Base-by-base conservation (phyloP, 2,113 vertebrate genomes). In the Plecturocebus donacophilus region DNA sequence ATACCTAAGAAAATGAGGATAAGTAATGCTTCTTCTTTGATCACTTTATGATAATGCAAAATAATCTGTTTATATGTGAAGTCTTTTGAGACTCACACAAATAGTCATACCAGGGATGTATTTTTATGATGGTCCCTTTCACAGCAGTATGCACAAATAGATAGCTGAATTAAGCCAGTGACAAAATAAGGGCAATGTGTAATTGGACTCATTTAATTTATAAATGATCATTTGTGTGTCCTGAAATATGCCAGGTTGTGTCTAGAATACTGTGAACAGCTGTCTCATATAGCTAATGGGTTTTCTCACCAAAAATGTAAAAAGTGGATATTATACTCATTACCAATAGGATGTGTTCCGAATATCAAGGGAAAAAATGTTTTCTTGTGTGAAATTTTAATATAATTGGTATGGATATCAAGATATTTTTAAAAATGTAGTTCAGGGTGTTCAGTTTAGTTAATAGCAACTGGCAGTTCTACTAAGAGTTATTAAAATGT, bases 171-270 rank as follows among this genome's bases (percentile, higher is more conserved):
- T 88, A 83, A 89, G 23, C 77, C 58, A 94, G 30, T 75, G 75
- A 86, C 21, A 73, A 95, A 88, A 71, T 80, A 92, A 87, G 21
- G 38, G 23, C 23, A 61, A 14, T 83, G 68, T 73, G 45, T 89
- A 90, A 70, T 61, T 79, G 8, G 30, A 83, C 79, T 61, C 56
- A 38, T 90, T 96, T 89, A 91, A 92, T 90, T 96, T 75, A 66
- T 91, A 82, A 97, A 42, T 87, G 61, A 91, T 87, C 75, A 16
- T 93, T 86, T 81, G 5, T 90, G 23, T 75, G 38, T 93, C 40
- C 30, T 56, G 52, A 73, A 95, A 91, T 86, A 83, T 49, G 35
- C 32, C 79, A 70, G 47, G 13, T 45, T 93, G 2, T 94, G 45
- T 87, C 71, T 87, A 92, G 92, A 87, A 92, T 20, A 20, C 56